phyloP scores from a whole-genome alignment of 2,888 invertebrate species.

The Baccha elongata region DNA sequence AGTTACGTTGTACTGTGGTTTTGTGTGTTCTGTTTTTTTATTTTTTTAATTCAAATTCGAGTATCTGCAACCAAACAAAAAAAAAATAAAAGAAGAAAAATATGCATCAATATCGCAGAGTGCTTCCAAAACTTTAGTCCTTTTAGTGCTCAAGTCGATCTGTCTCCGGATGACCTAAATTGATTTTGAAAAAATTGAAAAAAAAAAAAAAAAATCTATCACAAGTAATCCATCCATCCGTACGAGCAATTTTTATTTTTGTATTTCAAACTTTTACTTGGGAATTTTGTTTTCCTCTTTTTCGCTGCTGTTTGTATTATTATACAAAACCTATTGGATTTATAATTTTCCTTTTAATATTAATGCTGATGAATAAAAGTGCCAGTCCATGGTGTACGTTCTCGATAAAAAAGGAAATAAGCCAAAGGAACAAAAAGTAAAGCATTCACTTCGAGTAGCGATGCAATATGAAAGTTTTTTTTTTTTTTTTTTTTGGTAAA shows the following conservation, averaged over 20 bases:
- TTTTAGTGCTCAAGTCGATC: constrained; percentile 20
- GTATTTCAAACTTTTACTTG: constrained; percentile 39
- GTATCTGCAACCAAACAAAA: background rate
- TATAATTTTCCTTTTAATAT: constrained; percentile 68
- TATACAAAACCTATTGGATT: constrained; percentile 33
- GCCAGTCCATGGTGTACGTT: constrained; percentile 2
- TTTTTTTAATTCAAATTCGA: constrained; percentile 24
- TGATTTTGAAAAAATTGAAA: constrained; percentile 21
- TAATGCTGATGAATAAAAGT: constrained; percentile 35
- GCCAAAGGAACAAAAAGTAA: constrained; percentile 14
- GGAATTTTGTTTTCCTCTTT: background rate
- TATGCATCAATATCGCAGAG: constrained; percentile 38
- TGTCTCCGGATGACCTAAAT: constrained; percentile 41
- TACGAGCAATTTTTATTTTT: constrained; percentile 52
- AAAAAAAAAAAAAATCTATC: constrained; percentile 22
- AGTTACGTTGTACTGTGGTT: constrained; percentile 29
- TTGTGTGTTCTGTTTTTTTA: background rate
- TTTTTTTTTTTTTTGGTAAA: background rate
- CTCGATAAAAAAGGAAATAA: constrained; percentile 7
- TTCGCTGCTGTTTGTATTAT: background rate
- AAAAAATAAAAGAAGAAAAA: constrained; percentile 6
- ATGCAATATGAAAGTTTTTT: constrained; percentile 20
- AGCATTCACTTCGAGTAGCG: constrained; percentile 24
- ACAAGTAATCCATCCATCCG: constrained; percentile 36
- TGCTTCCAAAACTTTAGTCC: constrained; percentile 21